Evolutionary conservation across 2,888 invertebrate species (phyloP), one percentile per base, ranked within the genome.

Genomic region (Drosophila cracens): DNA sequence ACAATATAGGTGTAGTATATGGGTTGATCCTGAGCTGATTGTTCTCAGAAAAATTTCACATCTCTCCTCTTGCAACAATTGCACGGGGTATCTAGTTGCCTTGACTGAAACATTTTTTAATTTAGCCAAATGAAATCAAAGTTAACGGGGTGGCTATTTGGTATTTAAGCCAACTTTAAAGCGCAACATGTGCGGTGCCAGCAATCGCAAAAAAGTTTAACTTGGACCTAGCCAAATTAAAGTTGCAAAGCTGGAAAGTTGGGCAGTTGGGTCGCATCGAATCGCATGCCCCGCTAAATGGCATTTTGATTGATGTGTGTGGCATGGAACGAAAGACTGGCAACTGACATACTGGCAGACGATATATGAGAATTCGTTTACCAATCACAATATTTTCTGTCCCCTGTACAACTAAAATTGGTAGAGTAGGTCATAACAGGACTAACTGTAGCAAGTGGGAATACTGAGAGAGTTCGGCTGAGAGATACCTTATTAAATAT

Each of bases 271-370:
- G 49, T 83, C 72, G 75, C 46, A 46, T 13, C 46, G 21, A 7
- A 46, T 83, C 66, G 82, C 81, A 81, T 83, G 83, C 62, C 65
- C 29, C 51, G 51, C 59, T 57, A 88, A 90, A 88, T 89, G 86
- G 66, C 72, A 74, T 72, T 90, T 83, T 90, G 85, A 90, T 86
- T 90, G 85, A 86, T 79, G 81, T 88, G 76, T 88, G 65, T 74
- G 74, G 40, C 90, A 85, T 83, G 71, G 70, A 66, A 54, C 52
- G 61, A 72, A 65, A 56, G 68, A 46, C 38, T 56, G 63, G 29
- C 76, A 79, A 84, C 82, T 76, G 79, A 66, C 66, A 79, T 60
- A 31, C 60, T 76, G 79, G 63, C 66, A 76, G 60, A 36, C 56
- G 63, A 31, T 52, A 70, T 61, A 59, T 66, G 62, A 51, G 49